Evolutionary conservation across 1,140 invertebrate species (phyloP), one percentile per base, ranked within the genome.

Genomic region (Megathymus violae): DNA sequence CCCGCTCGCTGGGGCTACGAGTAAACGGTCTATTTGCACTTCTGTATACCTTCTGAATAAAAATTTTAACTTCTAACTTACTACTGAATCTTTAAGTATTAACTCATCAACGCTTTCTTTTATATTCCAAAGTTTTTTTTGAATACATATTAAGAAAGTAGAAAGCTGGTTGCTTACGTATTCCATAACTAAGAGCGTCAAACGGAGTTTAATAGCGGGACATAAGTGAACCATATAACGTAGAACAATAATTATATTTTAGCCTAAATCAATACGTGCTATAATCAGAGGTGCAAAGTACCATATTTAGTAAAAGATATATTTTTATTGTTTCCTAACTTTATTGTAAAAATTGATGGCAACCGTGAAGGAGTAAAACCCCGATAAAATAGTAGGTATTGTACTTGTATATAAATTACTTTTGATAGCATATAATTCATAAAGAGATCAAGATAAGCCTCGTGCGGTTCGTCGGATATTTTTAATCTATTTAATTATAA

Each of bases 351-450:
- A 79, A 68, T 67, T 64, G 69, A 67, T 70, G 67, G 71, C 41
- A 75, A 82, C 78, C 75, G 74, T 84, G 83, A 88, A 87, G 79
- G 85, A 86, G 67, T 75, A 74, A 86, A 89, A 81, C 85, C 88
- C 88, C 80, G 74, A 72, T 68, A 76, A 76, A 75, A 65, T 59
- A 73, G 65, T 82, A 80, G 61, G 36, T 65, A 72, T 40, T 40
- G n/a, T 60, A 48, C 48, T 52, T 84, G 78, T 84, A 85, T 75
- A 85, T 80, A 83, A n/a, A 75, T 76, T 71, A 75, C 60, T 77
- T 82, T 80, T 76, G 61, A 78, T 78, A 82, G 73, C 75, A 61
- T 74, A 61, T 71, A 71, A 72, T 71, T 71, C 43, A 68, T 61
- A 69, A 62, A 69, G 62, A 62, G 60, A 64, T 76, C 59, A 71